Conservation (phyloP, 2,888 invertebrate species). For the Acleris laterana region DNA sequence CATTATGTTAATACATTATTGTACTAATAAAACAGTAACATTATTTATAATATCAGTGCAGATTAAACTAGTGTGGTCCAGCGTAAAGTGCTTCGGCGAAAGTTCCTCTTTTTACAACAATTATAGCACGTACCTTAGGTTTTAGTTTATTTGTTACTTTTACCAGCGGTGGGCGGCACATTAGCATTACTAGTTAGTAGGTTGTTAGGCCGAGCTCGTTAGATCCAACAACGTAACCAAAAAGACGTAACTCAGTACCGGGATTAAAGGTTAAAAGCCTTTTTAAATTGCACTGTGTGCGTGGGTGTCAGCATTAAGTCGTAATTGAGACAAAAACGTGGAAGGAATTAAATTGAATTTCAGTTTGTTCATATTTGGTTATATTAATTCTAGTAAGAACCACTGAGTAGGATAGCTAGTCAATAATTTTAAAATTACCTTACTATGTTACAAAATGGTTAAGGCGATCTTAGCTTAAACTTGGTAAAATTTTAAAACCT, state of each 20-base stretch:
- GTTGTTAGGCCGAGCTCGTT: slow-evolving; percentile 33
- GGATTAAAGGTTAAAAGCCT: slow-evolving; percentile 1
- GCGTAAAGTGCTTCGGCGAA: not conserved
- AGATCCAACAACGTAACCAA: slow-evolving; percentile 18
- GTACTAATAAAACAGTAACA: too few species aligned
- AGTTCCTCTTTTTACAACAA: slow-evolving; percentile 30
- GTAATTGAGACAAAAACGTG: slow-evolving; percentile 31
- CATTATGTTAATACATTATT: too few species aligned
- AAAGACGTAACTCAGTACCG: slow-evolving; percentile 12
- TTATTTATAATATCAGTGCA: too few species aligned
- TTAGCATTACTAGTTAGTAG: slow-evolving; percentile 32
- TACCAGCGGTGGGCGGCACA: slow-evolving; percentile 28
- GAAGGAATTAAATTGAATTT: slow-evolving; percentile 14
- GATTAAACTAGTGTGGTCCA: too few species aligned
- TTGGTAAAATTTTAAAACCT: too few species aligned
- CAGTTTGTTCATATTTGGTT: too few species aligned
- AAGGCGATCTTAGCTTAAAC: too few species aligned
- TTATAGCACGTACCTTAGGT: slow-evolving; percentile 16
- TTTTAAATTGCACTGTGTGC: slow-evolving; percentile 3
- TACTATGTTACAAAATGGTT: too few species aligned
- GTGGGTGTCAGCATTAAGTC: slow-evolving; percentile 14
- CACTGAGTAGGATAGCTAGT: too few species aligned
- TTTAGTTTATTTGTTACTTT: slow-evolving; percentile 16
- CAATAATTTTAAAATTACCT: too few species aligned
- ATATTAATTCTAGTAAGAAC: too few species aligned